These are phyloP conservation scores for Chloroclysta siterata DNA, from an alignment of 2,888 invertebrate species.

Conservation along the genomic window DNA sequence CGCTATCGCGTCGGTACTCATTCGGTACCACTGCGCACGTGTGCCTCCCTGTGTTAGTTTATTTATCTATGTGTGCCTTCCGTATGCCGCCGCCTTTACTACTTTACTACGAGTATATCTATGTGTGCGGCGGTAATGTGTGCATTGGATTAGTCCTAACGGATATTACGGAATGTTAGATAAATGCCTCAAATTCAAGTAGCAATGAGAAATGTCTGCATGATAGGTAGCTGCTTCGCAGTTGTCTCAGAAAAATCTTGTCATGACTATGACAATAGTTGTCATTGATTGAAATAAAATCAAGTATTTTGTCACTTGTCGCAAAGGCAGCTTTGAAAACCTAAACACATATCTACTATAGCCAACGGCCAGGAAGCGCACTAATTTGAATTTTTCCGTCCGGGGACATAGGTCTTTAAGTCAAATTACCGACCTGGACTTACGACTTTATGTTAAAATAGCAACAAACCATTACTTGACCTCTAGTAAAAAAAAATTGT, in stretches of 20 bases:
- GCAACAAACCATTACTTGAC: no score
- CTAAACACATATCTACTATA: neutral
- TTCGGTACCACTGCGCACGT: slow-evolving; percentile 64
- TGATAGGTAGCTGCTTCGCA: no score
- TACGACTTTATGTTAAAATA: no score
- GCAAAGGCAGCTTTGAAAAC: neutral
- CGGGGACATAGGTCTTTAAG: no score
- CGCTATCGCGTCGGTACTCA: slow-evolving; percentile 44
- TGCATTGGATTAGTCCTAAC: slow-evolving; percentile 78
- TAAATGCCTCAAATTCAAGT: slow-evolving; percentile 67
- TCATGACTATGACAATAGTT: slow-evolving; percentile 14
- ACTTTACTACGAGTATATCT: slow-evolving; percentile 31
- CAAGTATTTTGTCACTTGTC: neutral
- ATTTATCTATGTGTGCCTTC: slow-evolving; percentile 48
- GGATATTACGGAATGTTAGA: slow-evolving; percentile 82
- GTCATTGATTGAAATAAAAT: slow-evolving; percentile 12
- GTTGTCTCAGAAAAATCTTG: no score
- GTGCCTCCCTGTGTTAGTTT: slow-evolving; percentile 57
- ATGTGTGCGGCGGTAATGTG: slow-evolving; percentile 52
- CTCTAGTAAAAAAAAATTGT: no score
- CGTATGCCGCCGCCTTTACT: slow-evolving; percentile 21
- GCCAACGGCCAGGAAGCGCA: no score
- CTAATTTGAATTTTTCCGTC: no score
- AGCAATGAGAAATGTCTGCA: slow-evolving; percentile 43
- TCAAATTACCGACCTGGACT: no score